These are phyloP conservation scores for Aplocera efformata DNA, from an alignment of 2,888 invertebrate genomes.

Conservation along the genomic window DNA sequence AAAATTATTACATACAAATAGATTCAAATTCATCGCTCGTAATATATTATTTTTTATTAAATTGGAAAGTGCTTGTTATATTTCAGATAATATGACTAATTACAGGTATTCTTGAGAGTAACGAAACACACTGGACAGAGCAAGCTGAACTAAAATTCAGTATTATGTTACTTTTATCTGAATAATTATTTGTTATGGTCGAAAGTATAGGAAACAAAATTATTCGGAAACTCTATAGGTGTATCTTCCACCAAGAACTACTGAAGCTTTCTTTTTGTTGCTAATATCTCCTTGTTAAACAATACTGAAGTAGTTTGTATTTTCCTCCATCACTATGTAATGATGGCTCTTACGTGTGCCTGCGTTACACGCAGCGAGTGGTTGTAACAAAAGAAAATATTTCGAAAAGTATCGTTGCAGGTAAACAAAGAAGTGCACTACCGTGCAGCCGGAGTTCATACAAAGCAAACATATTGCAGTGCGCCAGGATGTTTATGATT, in stretches of 20 bases:
- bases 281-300: conserved; percentile 22
- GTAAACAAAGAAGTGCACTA: conserved; percentile 70
- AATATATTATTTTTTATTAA: neutral
- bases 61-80: neutral
- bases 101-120: too few species aligned
- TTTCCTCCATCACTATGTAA: conserved; percentile 27
- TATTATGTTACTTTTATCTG: too few species aligned
- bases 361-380: conserved; percentile 61
- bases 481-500: conserved; percentile 73
- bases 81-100: too few species aligned
- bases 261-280: conserved; percentile 18
- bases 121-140: neutral
- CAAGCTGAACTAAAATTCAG: too few species aligned
- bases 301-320: conserved; percentile 20
- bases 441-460: conserved; percentile 63
- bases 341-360: conserved; percentile 32
- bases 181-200: too few species aligned
- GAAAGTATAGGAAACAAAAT: too few species aligned
- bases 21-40: too few species aligned
- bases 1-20: conserved; percentile 27
- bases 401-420: conserved; percentile 71
- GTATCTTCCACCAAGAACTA: conserved; percentile 1
- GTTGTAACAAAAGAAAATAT: conserved; percentile 74
- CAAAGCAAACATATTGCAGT: conserved; percentile 73
- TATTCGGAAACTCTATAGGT: too few species aligned